Percentiles rank a stretch among this genome's conserved stretches.
Conservation (phyloP, 2,113 vertebrate species). For the Cynoglossus semilaevis region DNA sequence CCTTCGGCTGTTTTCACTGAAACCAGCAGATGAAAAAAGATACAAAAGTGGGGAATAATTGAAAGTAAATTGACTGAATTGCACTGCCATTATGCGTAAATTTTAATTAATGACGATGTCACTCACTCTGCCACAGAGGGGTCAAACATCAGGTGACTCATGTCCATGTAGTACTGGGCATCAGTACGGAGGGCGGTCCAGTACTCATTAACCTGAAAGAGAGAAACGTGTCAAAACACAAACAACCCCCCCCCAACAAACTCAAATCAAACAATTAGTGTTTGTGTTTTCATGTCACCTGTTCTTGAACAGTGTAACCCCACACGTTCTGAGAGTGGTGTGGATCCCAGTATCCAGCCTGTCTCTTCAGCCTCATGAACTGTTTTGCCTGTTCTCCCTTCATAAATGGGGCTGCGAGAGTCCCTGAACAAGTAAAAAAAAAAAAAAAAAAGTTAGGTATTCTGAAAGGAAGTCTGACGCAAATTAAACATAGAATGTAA, state of each 20-base stretch:
- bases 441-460: background rate
- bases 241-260: too few species aligned
- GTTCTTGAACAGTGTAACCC: slow-evolving; percentile 70
- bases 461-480: too few species aligned
- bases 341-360: slow-evolving; percentile 68
- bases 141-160: slow-evolving; percentile 70
- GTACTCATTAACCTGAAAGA: slow-evolving; percentile 69
- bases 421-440: slow-evolving; percentile 30
- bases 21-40: background rate
- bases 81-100: too few species aligned
- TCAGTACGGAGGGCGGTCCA: slow-evolving; percentile 62
- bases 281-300: slow-evolving; percentile 34
- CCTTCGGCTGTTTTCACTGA: slow-evolving; percentile 64
- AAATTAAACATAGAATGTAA: too few species aligned
- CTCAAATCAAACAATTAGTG: background rate
- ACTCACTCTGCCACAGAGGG: slow-evolving; percentile 65
- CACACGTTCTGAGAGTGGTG: slow-evolving; percentile 64
- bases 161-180: slow-evolving; percentile 73
- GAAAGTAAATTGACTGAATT: too few species aligned
- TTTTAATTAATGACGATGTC: background rate
- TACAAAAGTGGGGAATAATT: background rate
- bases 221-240: background rate
- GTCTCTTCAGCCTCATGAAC: slow-evolving; percentile 68
- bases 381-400: slow-evolving; percentile 62
- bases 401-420: slow-evolving; percentile 57